These are phyloP conservation scores for Hydropotes inermis DNA, from an alignment of 2,113 vertebrate genomes.

Conservation along the genomic window DNA sequence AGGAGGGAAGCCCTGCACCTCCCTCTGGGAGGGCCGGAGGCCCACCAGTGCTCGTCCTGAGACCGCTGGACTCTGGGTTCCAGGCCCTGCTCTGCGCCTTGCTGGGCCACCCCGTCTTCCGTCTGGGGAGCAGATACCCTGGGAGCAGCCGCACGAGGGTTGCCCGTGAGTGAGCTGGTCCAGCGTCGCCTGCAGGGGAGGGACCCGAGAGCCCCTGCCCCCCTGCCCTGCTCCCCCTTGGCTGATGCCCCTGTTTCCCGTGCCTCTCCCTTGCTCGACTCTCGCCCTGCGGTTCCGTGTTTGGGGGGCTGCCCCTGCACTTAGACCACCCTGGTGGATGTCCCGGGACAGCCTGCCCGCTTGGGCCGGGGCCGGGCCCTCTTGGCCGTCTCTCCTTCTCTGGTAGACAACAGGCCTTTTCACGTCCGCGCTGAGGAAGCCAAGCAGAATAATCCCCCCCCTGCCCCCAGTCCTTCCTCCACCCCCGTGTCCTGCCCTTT, in stretches of 20 bases:
- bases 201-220: neutral
- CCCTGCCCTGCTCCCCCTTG: rapidly evolving
- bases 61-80: neutral
- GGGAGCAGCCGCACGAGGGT: rapidly evolving
- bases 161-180: rapidly evolving
- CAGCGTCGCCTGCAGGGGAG: rapidly evolving
- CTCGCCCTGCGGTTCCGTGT: rapidly evolving
- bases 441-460: neutral
- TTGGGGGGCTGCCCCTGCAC: neutral
- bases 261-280: neutral
- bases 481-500: neutral
- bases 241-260: rapidly evolving
- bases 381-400: neutral
- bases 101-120: neutral
- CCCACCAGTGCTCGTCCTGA: neutral
- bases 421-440: neutral
- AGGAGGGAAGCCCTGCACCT: neutral
- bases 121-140: neutral
- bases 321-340: neutral
- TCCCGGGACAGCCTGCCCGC: neutral
- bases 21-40: neutral
- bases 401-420: conserved; percentile 30
- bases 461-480: neutral
- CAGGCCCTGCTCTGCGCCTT: neutral
- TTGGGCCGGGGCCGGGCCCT: neutral